Base-by-base conservation (phyloP, 92 coral and sea anemone genomes). In the Galaxea fascicularis region DNA sequence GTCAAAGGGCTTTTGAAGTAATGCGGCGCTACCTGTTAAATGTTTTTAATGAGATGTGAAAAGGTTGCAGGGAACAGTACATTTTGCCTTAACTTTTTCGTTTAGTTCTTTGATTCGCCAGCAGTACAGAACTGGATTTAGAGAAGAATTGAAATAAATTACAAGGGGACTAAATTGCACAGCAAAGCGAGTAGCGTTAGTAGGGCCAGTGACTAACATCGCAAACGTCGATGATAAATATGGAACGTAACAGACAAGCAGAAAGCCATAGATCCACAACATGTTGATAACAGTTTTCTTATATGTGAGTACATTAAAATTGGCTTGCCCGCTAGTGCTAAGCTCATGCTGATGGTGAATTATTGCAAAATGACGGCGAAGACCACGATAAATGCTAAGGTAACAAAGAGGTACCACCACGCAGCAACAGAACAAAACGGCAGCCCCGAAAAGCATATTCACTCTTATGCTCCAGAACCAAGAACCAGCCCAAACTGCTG, bases 81-180 rank as follows among this genome's bases (percentile, higher is more conserved):
- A 76, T 35, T 28, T 8, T 11, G 22, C 21, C 4, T n/a, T 53
- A 74, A 57, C 66, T 28, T 27, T 57, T 0, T 65, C 35, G 62
- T 59, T 9, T 79, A 87, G 22, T 71, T 80, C 77, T 4, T 47
- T 72, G 54, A 87, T 49, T 53, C 85, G 64, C 90, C 90, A 87
- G 15, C 78, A 87, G 21, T 80, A 87, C 16, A 87, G 4, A 54
- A 80, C 22, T 12, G 87, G 83, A 74, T 87, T 80, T 44, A 81
- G 45, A 30, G 59, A 29, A 0, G 91, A 87, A 74, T 82, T 87
- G 7, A 81, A 15, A 29, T 63, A 74, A 26, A 74, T 21, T 17
- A 65, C 39, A 16, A 73, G 64, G 6, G 63, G 15, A 16, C 62
- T 20, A 26, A 73, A 49, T 4, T 73, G 52, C 53, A 18, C 57